Percentiles rank a stretch among this genome's conserved stretches.
These are phyloP conservation scores for Drosophila aff. DNA, from an alignment of 1,140 invertebrate genomes.

Conservation along the genomic window DNA sequence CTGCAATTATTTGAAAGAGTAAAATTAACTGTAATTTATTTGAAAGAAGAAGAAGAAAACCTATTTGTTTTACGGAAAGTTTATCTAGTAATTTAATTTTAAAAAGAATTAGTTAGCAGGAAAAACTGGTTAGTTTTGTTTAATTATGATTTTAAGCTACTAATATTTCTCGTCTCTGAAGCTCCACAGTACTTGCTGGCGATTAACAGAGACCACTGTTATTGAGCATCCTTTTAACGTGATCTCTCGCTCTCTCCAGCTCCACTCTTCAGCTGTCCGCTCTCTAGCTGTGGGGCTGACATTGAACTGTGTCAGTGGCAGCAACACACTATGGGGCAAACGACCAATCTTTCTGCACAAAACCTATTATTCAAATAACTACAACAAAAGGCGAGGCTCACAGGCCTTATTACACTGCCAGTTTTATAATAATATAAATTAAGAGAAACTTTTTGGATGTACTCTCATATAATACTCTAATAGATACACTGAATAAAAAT, in stretches of 20 bases:
- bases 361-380: no score
- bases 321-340: conserved; percentile 8
- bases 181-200: neutral
- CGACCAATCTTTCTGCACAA: neutral
- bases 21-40: neutral
- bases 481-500: no score
- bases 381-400: no score
- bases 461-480: no score
- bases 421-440: no score
- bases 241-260: conserved; percentile 1
- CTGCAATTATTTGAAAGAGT: neutral
- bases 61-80: no score
- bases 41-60: neutral
- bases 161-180: neutral
- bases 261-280: conserved; percentile 7
- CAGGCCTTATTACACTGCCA: no score
- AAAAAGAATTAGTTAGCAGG: neutral
- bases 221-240: conserved; percentile 59
- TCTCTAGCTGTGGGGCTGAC: conserved; percentile 36
- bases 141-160: neutral
- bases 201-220: conserved; percentile 35
- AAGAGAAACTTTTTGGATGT: no score
- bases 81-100: neutral
- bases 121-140: neutral
- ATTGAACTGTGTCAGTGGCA: conserved; percentile 77